These are phyloP conservation scores for Drosophila kurseongensis DNA, from an alignment of 1,140 invertebrate genomes.

Conservation along the genomic window DNA sequence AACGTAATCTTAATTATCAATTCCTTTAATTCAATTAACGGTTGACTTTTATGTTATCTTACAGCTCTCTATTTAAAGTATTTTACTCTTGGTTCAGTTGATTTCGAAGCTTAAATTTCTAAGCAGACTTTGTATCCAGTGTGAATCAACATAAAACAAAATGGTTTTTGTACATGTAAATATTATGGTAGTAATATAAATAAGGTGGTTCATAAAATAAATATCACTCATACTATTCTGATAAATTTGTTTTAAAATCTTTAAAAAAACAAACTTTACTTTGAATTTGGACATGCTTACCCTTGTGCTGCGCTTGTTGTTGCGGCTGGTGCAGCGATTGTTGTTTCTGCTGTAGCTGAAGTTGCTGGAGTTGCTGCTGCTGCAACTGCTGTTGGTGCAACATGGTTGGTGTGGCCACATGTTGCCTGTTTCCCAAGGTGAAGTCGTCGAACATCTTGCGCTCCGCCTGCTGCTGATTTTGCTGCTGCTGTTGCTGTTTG, in stretches of 20 bases:
- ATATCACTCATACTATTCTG: no score
- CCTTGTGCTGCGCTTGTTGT: conserved; percentile 55
- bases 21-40: background rate
- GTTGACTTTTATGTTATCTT: background rate
- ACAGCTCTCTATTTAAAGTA: no score
- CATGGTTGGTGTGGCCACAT: conserved; percentile 59
- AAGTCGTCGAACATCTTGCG: conserved; percentile 56
- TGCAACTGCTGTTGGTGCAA: conserved; percentile 43
- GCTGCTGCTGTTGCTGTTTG: conserved; percentile 40
- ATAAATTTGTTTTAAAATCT: no score
- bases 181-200: no score
- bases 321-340: conserved; percentile 36
- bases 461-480: conserved; percentile 33
- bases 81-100: no score
- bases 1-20: background rate
- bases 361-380: conserved; percentile 19
- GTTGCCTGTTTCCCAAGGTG: conserved; percentile 58
- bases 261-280: no score
- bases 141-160: no score
- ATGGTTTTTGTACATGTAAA: no score
- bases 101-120: no score
- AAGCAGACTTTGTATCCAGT: no score
- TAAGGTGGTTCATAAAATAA: no score
- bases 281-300: conserved; percentile 26
- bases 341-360: conserved; percentile 24